Percentiles rank a stretch among this genome's conserved stretches.
These are phyloP conservation scores for Antidorcas marsupialis DNA, from an alignment of 2,113 vertebrate genomes.

Conservation along the genomic window DNA sequence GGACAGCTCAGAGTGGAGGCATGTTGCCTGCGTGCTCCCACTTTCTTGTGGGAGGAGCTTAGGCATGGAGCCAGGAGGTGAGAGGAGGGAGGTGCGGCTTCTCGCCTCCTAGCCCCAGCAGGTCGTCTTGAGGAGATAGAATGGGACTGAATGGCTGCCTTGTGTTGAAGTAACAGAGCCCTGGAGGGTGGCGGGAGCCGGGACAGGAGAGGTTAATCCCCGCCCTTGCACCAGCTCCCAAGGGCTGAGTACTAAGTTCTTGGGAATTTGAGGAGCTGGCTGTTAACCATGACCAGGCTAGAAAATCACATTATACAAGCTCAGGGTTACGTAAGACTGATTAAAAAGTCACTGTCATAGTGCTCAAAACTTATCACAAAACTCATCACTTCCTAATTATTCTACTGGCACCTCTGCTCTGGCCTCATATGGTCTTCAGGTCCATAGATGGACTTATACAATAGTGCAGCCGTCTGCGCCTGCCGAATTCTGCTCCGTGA, in stretches of 20 bases:
- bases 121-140: neutral
- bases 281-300: neutral
- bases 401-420: rapidly evolving
- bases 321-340: neutral
- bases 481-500: rapidly evolving
- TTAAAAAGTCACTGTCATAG: neutral
- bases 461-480: rapidly evolving
- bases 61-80: neutral
- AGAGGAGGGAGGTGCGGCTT: neutral
- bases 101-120: neutral
- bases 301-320: neutral
- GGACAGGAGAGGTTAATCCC: no score
- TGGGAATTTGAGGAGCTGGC: neutral
- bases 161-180: neutral
- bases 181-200: rapidly evolving
- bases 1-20: rapidly evolving
- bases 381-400: no score
- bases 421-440: rapidly evolving
- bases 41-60: neutral
- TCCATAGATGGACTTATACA: rapidly evolving
- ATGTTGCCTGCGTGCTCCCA: rapidly evolving
- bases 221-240: rapidly evolving
- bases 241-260: neutral
- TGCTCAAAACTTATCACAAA: neutral
- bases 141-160: rapidly evolving